Evolutionary conservation across 2,888 invertebrate genomes (phyloP).

Genomic region (Synergus itoensis): DNA sequence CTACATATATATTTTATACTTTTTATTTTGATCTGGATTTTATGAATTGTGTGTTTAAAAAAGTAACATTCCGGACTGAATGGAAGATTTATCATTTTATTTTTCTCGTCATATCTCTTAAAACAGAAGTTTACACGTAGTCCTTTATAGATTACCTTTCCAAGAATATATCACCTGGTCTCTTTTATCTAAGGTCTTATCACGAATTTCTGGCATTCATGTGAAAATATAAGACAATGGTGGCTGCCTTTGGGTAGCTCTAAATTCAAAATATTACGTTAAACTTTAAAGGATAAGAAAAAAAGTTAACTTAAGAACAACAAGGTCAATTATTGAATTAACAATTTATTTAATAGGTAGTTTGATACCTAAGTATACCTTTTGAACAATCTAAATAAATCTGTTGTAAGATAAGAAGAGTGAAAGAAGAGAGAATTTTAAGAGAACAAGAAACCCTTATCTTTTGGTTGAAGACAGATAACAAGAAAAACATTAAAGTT

Average conservation of each 20-base stretch:
- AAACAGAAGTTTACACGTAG: constrained; percentile 46
- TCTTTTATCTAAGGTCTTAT: constrained; percentile 54
- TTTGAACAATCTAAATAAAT: background rate
- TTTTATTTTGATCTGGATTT: background rate
- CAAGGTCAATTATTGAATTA: background rate
- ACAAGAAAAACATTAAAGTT: background rate
- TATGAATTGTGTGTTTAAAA: background rate
- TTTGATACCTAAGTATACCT: background rate
- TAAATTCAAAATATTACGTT: background rate
- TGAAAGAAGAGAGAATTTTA: no score
- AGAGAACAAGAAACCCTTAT: background rate
- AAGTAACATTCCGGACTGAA: background rate
- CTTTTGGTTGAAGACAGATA: constrained; percentile 6
- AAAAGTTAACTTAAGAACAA: background rate
- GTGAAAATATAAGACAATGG: background rate
- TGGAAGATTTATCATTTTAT: constrained; percentile 32
- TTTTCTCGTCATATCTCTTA: constrained; percentile 37
- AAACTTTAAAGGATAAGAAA: background rate
- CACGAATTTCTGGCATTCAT: constrained; percentile 35
- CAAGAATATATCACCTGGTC: constrained; percentile 55
- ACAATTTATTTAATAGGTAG: no score
- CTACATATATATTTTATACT: no score
- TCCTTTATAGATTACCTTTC: constrained; percentile 45
- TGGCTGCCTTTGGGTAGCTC: background rate
- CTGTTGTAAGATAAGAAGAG: background rate